These are phyloP conservation scores for Isoperla grammatica DNA, from an alignment of 2,888 invertebrate species.

Conservation along the genomic window DNA sequence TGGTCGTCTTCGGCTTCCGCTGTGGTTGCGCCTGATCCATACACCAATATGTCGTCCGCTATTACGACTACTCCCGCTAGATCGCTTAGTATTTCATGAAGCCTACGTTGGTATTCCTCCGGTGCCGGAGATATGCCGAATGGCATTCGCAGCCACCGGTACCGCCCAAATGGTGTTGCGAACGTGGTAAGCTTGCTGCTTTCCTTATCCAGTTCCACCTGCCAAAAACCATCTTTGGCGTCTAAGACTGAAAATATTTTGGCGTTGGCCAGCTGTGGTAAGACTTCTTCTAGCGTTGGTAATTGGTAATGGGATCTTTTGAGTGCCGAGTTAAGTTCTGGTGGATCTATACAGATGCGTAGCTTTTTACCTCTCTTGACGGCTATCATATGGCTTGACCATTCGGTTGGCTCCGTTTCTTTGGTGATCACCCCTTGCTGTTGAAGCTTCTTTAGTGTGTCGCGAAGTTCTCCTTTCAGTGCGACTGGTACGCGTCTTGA, in stretches of 20 bases:
- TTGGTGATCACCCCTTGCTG: no score
- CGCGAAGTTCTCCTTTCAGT: conserved; percentile 29
- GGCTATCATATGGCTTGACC: conserved; percentile 40
- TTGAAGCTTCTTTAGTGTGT: conserved; percentile 27
- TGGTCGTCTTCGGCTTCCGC: no score
- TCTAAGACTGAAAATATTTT: conserved; percentile 34
- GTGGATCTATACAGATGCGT: conserved; percentile 36
- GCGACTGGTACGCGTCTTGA: conserved; percentile 31
- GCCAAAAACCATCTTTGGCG: conserved; percentile 34
- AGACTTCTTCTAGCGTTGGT: conserved; percentile 33
- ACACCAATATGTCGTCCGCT: background rate
- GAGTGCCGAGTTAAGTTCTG: conserved; percentile 34
- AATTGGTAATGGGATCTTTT: conserved; percentile 23
- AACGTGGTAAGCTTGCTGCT: conserved; percentile 25
- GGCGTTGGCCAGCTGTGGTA: conserved; percentile 31
- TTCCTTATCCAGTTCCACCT: conserved; percentile 21
- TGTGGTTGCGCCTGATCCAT: background rate
- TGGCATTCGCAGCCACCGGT: conserved; percentile 24
- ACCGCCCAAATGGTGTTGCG: conserved; percentile 31
- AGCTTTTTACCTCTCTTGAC: conserved; percentile 34
- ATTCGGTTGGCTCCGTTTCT: conserved; percentile 32
- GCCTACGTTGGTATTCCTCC: conserved; percentile 26
- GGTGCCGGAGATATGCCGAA: conserved; percentile 27
- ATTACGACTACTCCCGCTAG: background rate
- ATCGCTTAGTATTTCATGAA: conserved; percentile 22